Evolutionary conservation across 1,140 invertebrate species (phyloP).

Genomic region (Campoletis sonorensis): DNA sequence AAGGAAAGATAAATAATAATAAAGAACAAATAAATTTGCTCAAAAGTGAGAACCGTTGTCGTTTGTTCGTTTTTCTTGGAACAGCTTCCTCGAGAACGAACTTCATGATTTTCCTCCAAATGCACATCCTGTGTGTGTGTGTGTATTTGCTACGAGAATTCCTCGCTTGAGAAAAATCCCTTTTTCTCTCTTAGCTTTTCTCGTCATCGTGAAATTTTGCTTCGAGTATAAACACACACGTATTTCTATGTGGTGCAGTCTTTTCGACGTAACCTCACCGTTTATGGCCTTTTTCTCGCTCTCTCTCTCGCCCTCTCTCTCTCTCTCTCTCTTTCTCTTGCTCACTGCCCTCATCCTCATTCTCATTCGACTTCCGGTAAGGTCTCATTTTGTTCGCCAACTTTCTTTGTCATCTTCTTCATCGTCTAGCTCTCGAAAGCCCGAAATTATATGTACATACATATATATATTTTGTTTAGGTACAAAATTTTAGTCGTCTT

Average conservation of each 20-base stretch:
- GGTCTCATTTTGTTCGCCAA: constrained; percentile 37
- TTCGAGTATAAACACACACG: not conserved
- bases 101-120: constrained; percentile 56
- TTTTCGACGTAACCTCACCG: constrained; percentile 9
- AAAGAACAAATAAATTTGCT: constrained; percentile 25
- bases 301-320: constrained; percentile 34
- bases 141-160: constrained; percentile 38
- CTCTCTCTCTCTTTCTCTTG: constrained; percentile 27
- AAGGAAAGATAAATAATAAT: not conserved
- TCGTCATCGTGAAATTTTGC: constrained; percentile 14
- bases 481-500: not conserved
- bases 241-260: not conserved
- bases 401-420: constrained; percentile 42
- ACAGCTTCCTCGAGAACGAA: constrained; percentile 39
- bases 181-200: constrained; percentile 5
- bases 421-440: constrained; percentile 10
- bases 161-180: constrained; percentile 33
- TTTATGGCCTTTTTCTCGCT: constrained; percentile 16
- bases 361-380: constrained; percentile 44
- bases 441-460: constrained; percentile 12
- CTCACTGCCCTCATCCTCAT: constrained; percentile 17
- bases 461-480: not conserved
- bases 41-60: constrained; percentile 53
- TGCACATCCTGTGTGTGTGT: constrained; percentile 52
- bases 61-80: not conserved